Conservation (phyloP, 2,797 vertebrate genomes). For the Jordanella pulchra region DNA sequence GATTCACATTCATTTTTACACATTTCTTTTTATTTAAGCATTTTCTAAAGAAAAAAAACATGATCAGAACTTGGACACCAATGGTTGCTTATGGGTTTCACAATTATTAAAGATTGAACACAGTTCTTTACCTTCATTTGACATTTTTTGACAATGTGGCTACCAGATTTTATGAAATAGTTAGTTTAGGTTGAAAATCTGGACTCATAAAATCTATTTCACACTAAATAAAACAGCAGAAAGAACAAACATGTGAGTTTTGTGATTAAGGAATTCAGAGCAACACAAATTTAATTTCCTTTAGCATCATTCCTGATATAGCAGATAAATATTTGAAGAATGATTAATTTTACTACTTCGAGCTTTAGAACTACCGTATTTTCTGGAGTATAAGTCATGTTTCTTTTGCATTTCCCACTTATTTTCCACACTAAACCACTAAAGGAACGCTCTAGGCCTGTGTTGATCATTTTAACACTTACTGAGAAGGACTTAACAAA, state of each 20-base stretch:
- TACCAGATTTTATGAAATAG: not conserved
- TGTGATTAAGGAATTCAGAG: not conserved
- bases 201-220: too few species aligned
- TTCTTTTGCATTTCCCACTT: too few species aligned
- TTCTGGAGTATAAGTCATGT: too few species aligned
- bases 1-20: not conserved
- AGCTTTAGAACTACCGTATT: not conserved
- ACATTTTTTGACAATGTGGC: not conserved
- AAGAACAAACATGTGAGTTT: too few species aligned
- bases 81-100: not conserved
- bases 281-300: not conserved
- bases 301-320: not conserved
- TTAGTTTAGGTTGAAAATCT: not conserved
- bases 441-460: too few species aligned
- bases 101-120: not conserved
- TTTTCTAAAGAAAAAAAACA: not conserved
- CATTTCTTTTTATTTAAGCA: not conserved
- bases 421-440: too few species aligned
- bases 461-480: too few species aligned
- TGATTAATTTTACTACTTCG: not conserved
- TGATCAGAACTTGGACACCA: not conserved
- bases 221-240: too few species aligned
- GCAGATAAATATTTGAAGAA: not conserved
- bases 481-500: too few species aligned
- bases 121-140: not conserved